Evolutionary conservation across 2,113 vertebrate species (phyloP), one percentile per base, ranked within the genome.

Genomic region (Amphiprion percula): DNA sequence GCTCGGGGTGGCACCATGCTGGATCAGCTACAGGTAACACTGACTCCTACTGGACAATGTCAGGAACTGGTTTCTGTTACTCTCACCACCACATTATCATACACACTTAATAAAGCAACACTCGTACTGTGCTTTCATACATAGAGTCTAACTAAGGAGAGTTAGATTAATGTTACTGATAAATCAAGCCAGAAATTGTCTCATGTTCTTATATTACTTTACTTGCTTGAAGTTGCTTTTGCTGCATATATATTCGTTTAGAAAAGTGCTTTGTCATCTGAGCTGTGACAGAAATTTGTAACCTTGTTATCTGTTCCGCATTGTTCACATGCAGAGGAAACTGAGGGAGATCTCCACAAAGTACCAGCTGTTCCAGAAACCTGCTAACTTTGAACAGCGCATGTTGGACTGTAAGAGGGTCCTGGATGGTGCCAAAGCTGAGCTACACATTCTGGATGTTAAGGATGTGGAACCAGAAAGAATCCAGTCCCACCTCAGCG

Each of bases 281-380:
- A 55, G 30, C 0, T 5, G 10, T 19, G 1, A 49, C 23, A 44
- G 41, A 12, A 37, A 8, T 12, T 5, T 33, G 9, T 50, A 52
- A 50, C 62, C 66, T 58, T 37, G 2, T 58, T 21, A 0, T 67
- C 37, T 4, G 26, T 37, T 33, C 12, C 15, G 4, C 14, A 30
- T 77, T 4, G 1, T 3, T 14, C 10, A 2, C 52, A 26, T 70
- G 87, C 91, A 99, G 98, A 96, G 98, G 81, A 99, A 98, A 70
- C 93, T 98, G 60, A 94, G 98, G 24, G 98, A 99, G 78, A 96
- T 99, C 0, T 97, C 95, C 74, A 99, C 98, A 0, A 99, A 99
- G 64, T 99, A 96, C 85, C 98, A 99, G 91, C 96, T 99, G 15
- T 99, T 99, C 91, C 98, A 99, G 94, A 99, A 99, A 86, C 98